Conservation (phyloP, 2,888 invertebrate species). For the Eristalinus aeneus region DNA sequence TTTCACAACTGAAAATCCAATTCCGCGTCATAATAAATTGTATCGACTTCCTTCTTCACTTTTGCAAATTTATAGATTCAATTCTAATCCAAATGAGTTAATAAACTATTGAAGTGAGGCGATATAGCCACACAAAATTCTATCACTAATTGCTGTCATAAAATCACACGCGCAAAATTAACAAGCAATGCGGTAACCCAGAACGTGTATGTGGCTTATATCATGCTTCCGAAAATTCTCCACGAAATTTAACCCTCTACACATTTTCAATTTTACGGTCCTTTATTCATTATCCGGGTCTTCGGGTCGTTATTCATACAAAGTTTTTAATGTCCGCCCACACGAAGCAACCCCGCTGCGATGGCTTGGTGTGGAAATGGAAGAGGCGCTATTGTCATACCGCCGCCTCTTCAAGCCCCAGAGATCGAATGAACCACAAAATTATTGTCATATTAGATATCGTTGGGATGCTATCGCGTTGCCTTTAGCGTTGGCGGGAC, state of each 20-base stretch:
- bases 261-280: constrained; percentile 46
- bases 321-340: constrained; percentile 41
- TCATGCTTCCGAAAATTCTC: constrained; percentile 19
- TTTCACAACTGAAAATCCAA: not conserved
- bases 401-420: constrained; percentile 11
- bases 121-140: constrained; percentile 12
- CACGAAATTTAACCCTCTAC: constrained; percentile 30
- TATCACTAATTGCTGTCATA: constrained; percentile 51
- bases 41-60: not conserved
- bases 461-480: constrained; percentile 32
- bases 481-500: constrained; percentile 25
- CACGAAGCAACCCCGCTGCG: not conserved
- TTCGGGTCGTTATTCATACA: constrained; percentile 53
- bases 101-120: constrained; percentile 4
- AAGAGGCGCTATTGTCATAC: constrained; percentile 33
- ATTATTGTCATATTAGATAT: constrained; percentile 61
- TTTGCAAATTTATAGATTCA: not conserved
- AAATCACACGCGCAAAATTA: constrained; percentile 58
- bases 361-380: not conserved
- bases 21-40: not conserved
- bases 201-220: not conserved
- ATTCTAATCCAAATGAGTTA: constrained; percentile 23
- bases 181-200: constrained; percentile 26
- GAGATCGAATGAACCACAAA: constrained; percentile 48
- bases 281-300: constrained; percentile 45